These are phyloP conservation scores for Spilosoma lubricipeda DNA, from an alignment of 2,888 invertebrate species.

Conservation along the genomic window DNA sequence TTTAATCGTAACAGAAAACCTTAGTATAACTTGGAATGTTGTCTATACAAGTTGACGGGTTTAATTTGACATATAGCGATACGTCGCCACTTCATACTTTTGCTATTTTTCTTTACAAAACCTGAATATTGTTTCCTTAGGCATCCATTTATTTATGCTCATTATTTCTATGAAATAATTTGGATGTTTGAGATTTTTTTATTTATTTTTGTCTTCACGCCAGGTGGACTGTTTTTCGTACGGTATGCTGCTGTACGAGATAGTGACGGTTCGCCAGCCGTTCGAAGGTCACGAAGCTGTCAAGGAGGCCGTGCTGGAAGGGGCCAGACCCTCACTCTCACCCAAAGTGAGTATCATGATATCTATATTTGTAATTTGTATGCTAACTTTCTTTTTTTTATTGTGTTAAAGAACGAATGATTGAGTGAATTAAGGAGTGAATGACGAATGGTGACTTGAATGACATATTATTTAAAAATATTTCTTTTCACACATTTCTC, in stretches of 20 bases:
- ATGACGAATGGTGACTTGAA: background rate
- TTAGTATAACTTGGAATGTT: too few species aligned
- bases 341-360: slow-evolving; percentile 87
- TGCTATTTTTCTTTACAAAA: too few species aligned
- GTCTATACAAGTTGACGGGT: too few species aligned
- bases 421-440: background rate
- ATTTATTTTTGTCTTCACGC: background rate
- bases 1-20: too few species aligned
- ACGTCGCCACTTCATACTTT: too few species aligned
- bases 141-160: too few species aligned
- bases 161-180: too few species aligned
- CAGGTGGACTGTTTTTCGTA: slow-evolving; percentile 99
- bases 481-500: too few species aligned
- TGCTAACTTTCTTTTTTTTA: background rate
- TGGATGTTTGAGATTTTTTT: too few species aligned
- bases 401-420: background rate
- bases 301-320: slow-evolving; percentile 98
- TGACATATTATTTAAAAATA: too few species aligned
- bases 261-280: slow-evolving; percentile 96
- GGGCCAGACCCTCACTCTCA: slow-evolving; percentile 95
- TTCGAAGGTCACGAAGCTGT: slow-evolving; percentile 99
- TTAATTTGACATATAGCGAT: too few species aligned
- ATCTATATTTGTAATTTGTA: background rate
- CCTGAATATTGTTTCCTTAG: too few species aligned
- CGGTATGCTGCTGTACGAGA: slow-evolving; percentile 99